Evolutionary conservation across 2,888 invertebrate species (phyloP), one percentile per base, ranked within the genome.

Genomic region (Agrotis exclamationis): DNA sequence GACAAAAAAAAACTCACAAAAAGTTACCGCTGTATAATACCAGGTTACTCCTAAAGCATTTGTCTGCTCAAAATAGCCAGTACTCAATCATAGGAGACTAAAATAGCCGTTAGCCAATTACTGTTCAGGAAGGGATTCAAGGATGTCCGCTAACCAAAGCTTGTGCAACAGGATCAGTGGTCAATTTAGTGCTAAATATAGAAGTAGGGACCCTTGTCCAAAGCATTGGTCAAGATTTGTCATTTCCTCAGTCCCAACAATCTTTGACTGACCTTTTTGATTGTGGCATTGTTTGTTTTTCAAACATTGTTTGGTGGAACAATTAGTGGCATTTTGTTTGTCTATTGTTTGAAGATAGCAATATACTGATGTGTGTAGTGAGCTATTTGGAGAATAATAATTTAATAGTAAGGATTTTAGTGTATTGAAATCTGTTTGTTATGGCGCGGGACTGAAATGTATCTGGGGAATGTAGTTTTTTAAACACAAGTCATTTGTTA

Each of bases 131-230:
- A 79, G 28, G n/a, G 11, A 50, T 18, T 51, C 57, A 59, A 65
- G 48, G 51, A 69, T 53, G 56, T 73, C 62, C 59, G 79, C 9
- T 7, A 58, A 74, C 18, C 11, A 62, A 51, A 58, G 39, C 51
- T 64, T 71, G 22, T 56, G 64, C 53, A 82, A 78, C 66, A 71
- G 63, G 63, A 82, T 63, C 62, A 79, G 48, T 3, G 39, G 53
- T 48, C 83, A 80, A 80, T 70, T 78, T 65, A 57, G 45, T 59
- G 76, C 64, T 93, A 92, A 90, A 90, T 86, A 90, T 92, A 91
- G 88, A 83, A 67, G 14, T 71, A 65, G 76, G 83, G 84, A 72
- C 83, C 80, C 84, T 70, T 83, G 80, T 82, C 80, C 82, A 73
- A 80, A 86, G 82, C 70, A 82, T 82, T 79, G 71, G 80, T 79